These are phyloP conservation scores for Alosa alosa DNA, from an alignment of 2,113 vertebrate species.

Conservation along the genomic window DNA sequence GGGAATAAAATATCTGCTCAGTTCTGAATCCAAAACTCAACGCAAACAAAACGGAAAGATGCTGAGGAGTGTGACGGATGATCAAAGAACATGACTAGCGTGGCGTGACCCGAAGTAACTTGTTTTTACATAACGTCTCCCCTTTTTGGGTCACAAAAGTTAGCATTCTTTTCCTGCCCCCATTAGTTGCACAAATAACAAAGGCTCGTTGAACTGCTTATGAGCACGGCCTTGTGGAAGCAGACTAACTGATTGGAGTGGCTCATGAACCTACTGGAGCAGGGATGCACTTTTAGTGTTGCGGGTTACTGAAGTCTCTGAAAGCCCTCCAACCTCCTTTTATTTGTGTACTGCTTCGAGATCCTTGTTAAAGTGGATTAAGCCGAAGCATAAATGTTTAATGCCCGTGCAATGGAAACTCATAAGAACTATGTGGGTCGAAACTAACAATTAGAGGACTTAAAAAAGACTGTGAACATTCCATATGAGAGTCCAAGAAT, in stretches of 20 bases:
- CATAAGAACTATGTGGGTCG: background rate
- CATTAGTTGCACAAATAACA: conserved; percentile 13
- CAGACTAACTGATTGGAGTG: conserved; percentile 29
- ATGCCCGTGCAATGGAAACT: background rate
- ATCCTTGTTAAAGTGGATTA: conserved; percentile 17
- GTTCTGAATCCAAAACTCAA: background rate
- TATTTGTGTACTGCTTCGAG: conserved; percentile 1
- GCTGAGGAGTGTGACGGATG: too few relatives aligned
- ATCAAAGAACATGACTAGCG: too few relatives aligned
- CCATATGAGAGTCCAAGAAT: background rate
- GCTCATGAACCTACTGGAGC: conserved; percentile 40
- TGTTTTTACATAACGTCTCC: background rate
- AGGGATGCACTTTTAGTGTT: conserved; percentile 25
- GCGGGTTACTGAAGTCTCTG: conserved; percentile 30
- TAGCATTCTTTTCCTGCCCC: background rate
- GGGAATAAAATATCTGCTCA: background rate
- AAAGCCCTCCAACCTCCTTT: conserved; percentile 32
- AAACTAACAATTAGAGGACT: conserved; percentile 7
- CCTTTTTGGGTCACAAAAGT: background rate
- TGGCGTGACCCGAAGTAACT: background rate
- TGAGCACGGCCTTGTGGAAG: conserved; percentile 22
- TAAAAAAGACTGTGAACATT: background rate
- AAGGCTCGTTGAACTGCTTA: conserved; percentile 11
- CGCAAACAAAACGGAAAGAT: background rate
- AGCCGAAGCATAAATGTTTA: conserved; percentile 13